Evolutionary conservation across 2,113 vertebrate species (phyloP).

Genomic region (Hypocryptadius cinnamomeus): DNA sequence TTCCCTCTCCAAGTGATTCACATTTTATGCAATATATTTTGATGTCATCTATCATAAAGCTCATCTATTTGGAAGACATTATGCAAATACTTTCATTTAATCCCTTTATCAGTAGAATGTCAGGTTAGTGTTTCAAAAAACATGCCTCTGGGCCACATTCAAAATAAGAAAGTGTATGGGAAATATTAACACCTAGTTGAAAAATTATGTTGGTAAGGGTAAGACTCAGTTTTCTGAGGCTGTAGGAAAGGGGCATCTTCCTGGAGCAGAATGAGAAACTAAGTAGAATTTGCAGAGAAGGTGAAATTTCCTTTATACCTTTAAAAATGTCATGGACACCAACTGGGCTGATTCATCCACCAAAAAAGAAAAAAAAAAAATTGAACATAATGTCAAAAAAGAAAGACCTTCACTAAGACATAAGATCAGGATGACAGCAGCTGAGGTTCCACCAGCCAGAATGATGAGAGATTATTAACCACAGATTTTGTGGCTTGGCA

Average conservation of each 20-base stretch:
- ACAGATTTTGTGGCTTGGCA: not conserved
- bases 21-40: constrained; percentile 13
- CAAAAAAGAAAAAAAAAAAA: not conserved
- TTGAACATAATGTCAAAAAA: not conserved
- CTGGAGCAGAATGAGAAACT: not conserved
- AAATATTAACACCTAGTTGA: not conserved
- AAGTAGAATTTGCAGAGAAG: not conserved
- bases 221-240: not conserved
- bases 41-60: constrained; percentile 12
- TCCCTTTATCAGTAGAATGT: constrained; percentile 31
- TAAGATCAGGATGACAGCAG: not conserved
- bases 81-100: constrained; percentile 35
- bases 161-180: not conserved
- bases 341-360: not conserved
- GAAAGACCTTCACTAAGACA: not conserved
- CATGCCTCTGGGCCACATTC: not conserved
- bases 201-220: not conserved
- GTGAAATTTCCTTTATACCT: not conserved
- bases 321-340: not conserved
- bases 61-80: not conserved
- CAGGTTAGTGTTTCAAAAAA: constrained; percentile 29
- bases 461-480: not conserved
- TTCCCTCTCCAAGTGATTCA: not conserved
- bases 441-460: not conserved
- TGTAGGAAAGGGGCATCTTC: not conserved